Base-by-base conservation (phyloP, 2,888 invertebrate species). In the Carterocephalus palaemon region DNA sequence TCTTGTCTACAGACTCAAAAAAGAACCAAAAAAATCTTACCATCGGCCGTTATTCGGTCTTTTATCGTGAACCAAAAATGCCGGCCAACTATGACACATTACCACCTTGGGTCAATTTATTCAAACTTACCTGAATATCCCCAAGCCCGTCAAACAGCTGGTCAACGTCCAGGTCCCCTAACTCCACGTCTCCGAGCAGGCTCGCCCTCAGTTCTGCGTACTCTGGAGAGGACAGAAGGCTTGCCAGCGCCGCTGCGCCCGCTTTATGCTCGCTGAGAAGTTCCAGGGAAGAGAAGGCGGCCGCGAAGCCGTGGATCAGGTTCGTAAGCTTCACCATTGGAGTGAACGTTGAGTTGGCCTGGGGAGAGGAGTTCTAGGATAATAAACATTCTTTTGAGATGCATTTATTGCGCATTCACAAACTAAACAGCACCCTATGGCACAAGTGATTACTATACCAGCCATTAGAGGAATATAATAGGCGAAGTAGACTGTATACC, bases 311-410 rank as follows among this genome's bases (percentile, higher is more conserved):
- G 45, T 81, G 80, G 10, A 88, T 62, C 1, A 88, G 58, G 1
- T 60, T 53, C 0, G 75, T 68, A 24, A 89, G 59, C 6, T 80
- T 77, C 13, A 78, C 69, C 60, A 89, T 72, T 32, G 86, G 84
- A 0, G 84, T 71, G 55, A 90, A 90, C 0, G 88, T 87, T 3
- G 71, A 58, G 66, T 90, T 91, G 0, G 89, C 88, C 90, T 90
- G 67, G 2, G 49, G 61, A 47, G 37, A 17, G 1, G 48, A 47
- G 1, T n/a, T n/a, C n/a, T n/a, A n/a, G n/a, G 9, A 31, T 29
- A n/a, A 16, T 13, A 4, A 15, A 13, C n/a, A n/a, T n/a, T n/a
- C n/a, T n/a, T n/a, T n/a, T n/a, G n/a, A n/a, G n/a, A n/a, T n/a
- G n/a, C n/a, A n/a, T n/a, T n/a, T n/a, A n/a, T n/a, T n/a, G n/a